A percentile compares a stretch with the other conserved stretches of the same genome.
phyloP scores from a whole-genome alignment of 2,113 vertebrate genomes.

The Otus sunia region DNA sequence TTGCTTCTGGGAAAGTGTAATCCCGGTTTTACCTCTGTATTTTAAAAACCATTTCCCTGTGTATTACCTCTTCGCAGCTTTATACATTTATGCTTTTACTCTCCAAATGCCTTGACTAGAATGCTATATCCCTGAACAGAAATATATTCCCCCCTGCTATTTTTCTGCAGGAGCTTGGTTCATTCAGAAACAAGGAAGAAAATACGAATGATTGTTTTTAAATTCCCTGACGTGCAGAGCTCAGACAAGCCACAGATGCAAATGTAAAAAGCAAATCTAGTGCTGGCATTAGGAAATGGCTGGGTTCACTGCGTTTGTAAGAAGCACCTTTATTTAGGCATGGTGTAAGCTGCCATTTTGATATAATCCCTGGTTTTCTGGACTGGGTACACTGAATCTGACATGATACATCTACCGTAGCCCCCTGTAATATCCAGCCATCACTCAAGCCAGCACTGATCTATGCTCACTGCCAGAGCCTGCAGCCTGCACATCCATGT shows the following conservation, averaged over 20 bases:
- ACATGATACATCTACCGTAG: fast-evolving
- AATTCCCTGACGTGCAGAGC: not conserved
- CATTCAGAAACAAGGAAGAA: constrained; percentile 19
- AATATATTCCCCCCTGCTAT: constrained; percentile 52
- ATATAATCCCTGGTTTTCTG: not conserved
- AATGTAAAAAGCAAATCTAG: not conserved
- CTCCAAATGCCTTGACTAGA: constrained; percentile 15
- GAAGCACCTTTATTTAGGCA: not conserved
- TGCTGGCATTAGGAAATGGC: not conserved
- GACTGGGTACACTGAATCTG: not conserved
- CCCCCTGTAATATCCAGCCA: not conserved
- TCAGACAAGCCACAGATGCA: constrained; percentile 38
- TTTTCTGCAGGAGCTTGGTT: constrained; percentile 36
- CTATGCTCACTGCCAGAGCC: not conserved
- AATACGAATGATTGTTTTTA: constrained; percentile 6
- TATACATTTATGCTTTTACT: not conserved
- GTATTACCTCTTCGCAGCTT: constrained; percentile 12
- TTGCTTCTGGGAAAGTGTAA: constrained; percentile 21
- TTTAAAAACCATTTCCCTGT: not conserved
- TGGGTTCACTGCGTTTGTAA: not conserved
- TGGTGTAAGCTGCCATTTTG: not conserved
- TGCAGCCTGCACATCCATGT: not conserved
- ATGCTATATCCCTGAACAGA: constrained; percentile 12
- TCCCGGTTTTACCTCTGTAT: constrained; percentile 8
- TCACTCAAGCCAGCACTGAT: not conserved